Conservation (phyloP, 37 sponge, comb jelly and placozoan genomes). For the Geodia barretti region DNA sequence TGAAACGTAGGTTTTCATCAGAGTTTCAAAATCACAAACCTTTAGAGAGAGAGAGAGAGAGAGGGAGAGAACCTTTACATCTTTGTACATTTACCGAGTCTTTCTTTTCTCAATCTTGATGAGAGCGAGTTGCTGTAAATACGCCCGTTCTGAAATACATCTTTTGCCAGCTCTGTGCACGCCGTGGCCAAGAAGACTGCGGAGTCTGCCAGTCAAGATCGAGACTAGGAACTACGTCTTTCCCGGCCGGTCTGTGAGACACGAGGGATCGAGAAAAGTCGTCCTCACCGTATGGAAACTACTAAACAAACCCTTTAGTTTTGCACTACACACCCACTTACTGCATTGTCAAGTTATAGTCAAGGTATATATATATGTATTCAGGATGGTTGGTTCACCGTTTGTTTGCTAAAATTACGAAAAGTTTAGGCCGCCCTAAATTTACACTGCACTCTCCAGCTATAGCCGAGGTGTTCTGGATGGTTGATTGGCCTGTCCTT, state of each 20-base stretch:
- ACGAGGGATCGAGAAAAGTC: conserved; percentile 75
- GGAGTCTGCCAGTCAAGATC: conserved; percentile 49
- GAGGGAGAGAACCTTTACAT: not conserved
- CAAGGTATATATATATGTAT: too few species aligned
- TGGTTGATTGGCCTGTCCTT: too few species aligned
- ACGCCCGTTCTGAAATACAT: not conserved
- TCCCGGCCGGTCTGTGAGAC: conserved; percentile 62
- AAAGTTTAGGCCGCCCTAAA: too few species aligned
- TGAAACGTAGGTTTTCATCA: conserved; percentile 62
- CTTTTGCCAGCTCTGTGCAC: conserved; percentile 69
- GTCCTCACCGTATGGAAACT: conserved; percentile 70
- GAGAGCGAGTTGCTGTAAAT: too few species aligned
- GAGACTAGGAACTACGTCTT: conserved; percentile 71
- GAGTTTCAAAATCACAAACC: not conserved
- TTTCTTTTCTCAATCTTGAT: not conserved
- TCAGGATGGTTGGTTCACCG: too few species aligned
- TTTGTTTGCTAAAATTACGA: too few species aligned
- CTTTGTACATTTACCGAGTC: not conserved
- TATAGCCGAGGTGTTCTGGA: too few species aligned
- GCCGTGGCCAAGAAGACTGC: conserved; percentile 68
- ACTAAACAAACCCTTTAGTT: too few species aligned
- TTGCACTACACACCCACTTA: too few species aligned
- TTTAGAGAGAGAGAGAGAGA: too few species aligned
- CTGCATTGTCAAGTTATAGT: too few species aligned
- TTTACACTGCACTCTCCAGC: too few species aligned